These are phyloP conservation scores for Cyaniris semiargus DNA, from an alignment of 2,888 invertebrate genomes.

Conservation along the genomic window DNA sequence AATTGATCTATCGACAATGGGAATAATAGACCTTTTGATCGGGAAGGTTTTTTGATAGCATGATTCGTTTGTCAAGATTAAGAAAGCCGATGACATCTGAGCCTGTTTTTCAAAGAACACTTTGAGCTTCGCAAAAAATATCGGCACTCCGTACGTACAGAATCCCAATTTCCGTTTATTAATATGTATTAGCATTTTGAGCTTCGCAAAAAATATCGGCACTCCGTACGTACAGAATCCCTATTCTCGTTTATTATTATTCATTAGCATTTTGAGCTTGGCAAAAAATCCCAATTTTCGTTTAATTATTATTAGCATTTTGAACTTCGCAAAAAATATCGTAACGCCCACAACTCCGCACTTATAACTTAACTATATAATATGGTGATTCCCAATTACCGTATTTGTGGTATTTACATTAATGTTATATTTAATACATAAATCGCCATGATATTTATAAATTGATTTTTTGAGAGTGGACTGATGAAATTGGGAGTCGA, in stretches of 20 bases:
- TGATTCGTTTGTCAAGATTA: conserved; percentile 12
- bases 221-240: no score
- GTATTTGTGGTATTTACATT: no score
- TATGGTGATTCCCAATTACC: no score
- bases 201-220: not conserved
- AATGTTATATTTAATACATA: no score
- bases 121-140: not conserved
- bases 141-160: not conserved
- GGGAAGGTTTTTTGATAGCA: not conserved
- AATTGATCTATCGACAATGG: conserved; percentile 6
- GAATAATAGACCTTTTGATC: not conserved
- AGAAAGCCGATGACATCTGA: conserved; percentile 12
- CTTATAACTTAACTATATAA: no score
- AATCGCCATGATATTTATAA: no score
- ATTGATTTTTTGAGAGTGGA: no score
- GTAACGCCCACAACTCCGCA: no score
- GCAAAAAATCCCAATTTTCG: not conserved
- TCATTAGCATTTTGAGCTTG: not conserved
- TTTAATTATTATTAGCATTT: not conserved
- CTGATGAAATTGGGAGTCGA: no score
- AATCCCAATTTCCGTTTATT: no score
- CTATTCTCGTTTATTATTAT: no score
- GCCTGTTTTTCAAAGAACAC: not conserved
- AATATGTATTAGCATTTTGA: not conserved
- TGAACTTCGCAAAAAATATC: not conserved